Evolutionary conservation across 1,140 invertebrate species (phyloP).

Genomic region (Tetragonula clypearis): DNA sequence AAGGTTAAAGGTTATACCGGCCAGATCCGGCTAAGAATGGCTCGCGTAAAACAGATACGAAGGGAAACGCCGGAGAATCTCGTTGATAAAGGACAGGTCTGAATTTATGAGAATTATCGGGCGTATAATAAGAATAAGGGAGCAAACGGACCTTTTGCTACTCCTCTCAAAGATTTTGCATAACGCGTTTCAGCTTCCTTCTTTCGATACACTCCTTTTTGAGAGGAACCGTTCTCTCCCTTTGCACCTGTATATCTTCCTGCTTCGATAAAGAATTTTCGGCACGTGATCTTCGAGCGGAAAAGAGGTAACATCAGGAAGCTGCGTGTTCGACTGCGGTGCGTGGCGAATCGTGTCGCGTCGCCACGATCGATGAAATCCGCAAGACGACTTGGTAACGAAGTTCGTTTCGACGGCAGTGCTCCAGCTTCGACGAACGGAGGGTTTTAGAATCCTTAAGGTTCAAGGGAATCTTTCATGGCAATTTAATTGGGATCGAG

Average conservation of each 20-base stretch:
- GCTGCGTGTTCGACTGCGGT: neutral
- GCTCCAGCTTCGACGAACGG: no score
- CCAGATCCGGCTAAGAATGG: conserved; percentile 55
- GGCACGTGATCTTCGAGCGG: neutral
- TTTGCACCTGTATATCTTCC: neutral
- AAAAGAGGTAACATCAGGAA: neutral
- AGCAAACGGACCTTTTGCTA: conserved; percentile 58
- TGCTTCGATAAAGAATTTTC: neutral
- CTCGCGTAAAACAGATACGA: conserved; percentile 66
- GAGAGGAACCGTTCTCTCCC: neutral
- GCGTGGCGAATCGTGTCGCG: neutral
- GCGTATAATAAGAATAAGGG: conserved; percentile 65
- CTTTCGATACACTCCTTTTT: neutral
- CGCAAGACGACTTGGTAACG: conserved; percentile 19
- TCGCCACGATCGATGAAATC: conserved; percentile 2
- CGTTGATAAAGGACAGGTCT: conserved; percentile 69
- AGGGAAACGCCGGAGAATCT: conserved; percentile 51
- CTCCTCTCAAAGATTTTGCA: conserved; percentile 66
- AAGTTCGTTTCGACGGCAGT: conserved; percentile 15
- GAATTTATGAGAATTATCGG: conserved; percentile 70
- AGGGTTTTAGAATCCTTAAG: neutral
- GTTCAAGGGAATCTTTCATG: conserved; percentile 22
- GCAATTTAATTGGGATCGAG: conserved; percentile 39
- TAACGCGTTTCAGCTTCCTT: conserved; percentile 53
- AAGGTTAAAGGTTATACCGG: conserved; percentile 15